phyloP scores from a whole-genome alignment of 2,888 invertebrate genomes.

The Ernsta delagoae region DNA sequence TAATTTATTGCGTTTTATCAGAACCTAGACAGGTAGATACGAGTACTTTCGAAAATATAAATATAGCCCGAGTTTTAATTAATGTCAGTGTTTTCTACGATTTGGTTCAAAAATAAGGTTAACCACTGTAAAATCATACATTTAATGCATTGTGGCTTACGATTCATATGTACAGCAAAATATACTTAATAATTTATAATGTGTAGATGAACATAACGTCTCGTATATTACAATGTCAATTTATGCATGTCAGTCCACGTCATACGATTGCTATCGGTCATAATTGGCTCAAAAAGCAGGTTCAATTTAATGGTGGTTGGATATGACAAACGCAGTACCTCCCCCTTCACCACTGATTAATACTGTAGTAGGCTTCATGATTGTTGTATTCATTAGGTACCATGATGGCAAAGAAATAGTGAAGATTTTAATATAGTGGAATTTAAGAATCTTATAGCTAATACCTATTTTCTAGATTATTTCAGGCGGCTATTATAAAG shows the following conservation, averaged over 20 bases:
- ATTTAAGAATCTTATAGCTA: too few species aligned
- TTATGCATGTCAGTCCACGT: conserved; percentile 27
- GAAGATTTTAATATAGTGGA: too few species aligned
- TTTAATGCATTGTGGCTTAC: conserved; percentile 29
- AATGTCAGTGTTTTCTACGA: neutral
- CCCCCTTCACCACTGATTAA: conserved; percentile 45
- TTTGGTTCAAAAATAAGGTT: conserved; percentile 7
- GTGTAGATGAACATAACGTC: neutral
- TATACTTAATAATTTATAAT: too few species aligned
- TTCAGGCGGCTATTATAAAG: too few species aligned
- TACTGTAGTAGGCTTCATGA: conserved; percentile 33
- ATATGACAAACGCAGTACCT: conserved; percentile 67
- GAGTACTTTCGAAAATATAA: neutral
- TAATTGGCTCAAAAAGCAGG: conserved; percentile 74
- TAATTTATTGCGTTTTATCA: too few species aligned
- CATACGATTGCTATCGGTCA: conserved; percentile 53
- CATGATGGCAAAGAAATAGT: too few species aligned
- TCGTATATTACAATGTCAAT: conserved; percentile 12
- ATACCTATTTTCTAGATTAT: too few species aligned
- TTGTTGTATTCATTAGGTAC: conserved; percentile 24
- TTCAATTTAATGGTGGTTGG: conserved; percentile 84
- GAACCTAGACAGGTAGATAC: too few species aligned
- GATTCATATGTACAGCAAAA: too few species aligned
- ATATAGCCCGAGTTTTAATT: neutral
- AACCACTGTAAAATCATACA: conserved; percentile 19